A percentile compares a stretch with the other conserved stretches of the same genome.
These are phyloP conservation scores for Capreolus pygargus DNA, from an alignment of 2,113 vertebrate genomes.

Conservation along the genomic window DNA sequence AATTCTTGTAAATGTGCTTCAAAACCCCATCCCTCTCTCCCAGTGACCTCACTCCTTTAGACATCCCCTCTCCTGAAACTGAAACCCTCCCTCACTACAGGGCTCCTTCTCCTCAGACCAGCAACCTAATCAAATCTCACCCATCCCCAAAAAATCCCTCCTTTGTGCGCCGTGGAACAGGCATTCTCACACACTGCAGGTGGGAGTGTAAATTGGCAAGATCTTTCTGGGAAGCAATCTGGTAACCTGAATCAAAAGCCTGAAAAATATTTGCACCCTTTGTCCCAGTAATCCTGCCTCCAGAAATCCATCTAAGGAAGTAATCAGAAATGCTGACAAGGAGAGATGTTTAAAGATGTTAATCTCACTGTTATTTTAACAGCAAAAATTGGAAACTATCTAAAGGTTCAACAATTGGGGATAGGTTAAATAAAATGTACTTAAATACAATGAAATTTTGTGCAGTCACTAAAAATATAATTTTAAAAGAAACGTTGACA, in stretches of 20 bases:
- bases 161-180: background rate
- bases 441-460: background rate
- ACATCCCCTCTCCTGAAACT: background rate
- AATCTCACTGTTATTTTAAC: slow-evolving; percentile 54
- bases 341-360: slow-evolving; percentile 34
- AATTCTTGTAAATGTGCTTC: background rate
- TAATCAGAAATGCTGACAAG: slow-evolving; percentile 56
- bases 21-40: background rate
- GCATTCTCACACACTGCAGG: slow-evolving; percentile 34
- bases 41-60: background rate
- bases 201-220: slow-evolving; percentile 48
- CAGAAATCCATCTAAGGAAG: slow-evolving; percentile 42
- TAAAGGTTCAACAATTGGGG: background rate
- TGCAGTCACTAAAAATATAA: background rate
- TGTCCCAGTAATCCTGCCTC: slow-evolving; percentile 65
- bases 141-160: background rate
- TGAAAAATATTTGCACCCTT: slow-evolving; percentile 58
- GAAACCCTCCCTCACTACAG: background rate
- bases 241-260: slow-evolving; percentile 63
- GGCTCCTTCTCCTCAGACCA: background rate
- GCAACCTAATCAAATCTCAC: background rate
- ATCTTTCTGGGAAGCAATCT: slow-evolving; percentile 55
- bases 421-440: slow-evolving; percentile 29
- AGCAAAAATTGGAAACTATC: slow-evolving; percentile 49
- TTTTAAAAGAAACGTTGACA: background rate